Base-by-base conservation (phyloP, 2,797 vertebrate species). In the Petrocephalus schoutedeni region DNA sequence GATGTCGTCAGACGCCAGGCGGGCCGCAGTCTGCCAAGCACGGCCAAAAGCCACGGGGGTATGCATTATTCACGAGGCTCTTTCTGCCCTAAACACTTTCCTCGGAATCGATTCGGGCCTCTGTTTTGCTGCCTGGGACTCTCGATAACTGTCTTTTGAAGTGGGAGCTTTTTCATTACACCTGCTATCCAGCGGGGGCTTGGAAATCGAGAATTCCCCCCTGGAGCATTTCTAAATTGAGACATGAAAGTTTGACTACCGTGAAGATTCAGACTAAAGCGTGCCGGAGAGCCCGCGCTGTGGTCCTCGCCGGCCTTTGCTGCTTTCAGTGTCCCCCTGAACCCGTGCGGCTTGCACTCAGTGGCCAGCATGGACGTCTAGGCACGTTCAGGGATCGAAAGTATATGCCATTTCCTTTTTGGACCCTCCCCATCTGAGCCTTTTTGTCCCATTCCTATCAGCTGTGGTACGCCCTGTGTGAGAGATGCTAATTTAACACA, bases 101-200 rank as follows among this genome's bases (percentile, higher is more conserved):
- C 49, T 64, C 19, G 45, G 23, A 85, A 88, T 85, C 28, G 49
- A 85, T 88, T 88, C n/a, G 3, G 87, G 14, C 36, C 36, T 85
- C 23, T 28, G 80, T 56, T 54, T 85, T 82, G 80, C 87, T 5
- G 77, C 49, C 80, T 21, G 41, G 80, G 57, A 85, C 64, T 88
- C 77, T 53, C 16, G 3, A 59, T 80, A n/a, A 21, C n/a, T 45
- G 53, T 28, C 28, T 45, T 19, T 58, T 41, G 53, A 84, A 84
- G 77, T 9, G 14, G 23, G 36, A 23, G 12, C 8, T 84, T 82
- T 83, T 87, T 12, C 19, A 59, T 61, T 7, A 49, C 21, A 53
- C 77, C 77, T 51, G 77, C 21, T 21, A 41, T 88, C 45, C 36
- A 64, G 58, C 2, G 10, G 45, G 58, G 23, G 28, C 67, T 83